Conservation (phyloP, 2,797 vertebrate species). For the Muscicapa comitata region DNA sequence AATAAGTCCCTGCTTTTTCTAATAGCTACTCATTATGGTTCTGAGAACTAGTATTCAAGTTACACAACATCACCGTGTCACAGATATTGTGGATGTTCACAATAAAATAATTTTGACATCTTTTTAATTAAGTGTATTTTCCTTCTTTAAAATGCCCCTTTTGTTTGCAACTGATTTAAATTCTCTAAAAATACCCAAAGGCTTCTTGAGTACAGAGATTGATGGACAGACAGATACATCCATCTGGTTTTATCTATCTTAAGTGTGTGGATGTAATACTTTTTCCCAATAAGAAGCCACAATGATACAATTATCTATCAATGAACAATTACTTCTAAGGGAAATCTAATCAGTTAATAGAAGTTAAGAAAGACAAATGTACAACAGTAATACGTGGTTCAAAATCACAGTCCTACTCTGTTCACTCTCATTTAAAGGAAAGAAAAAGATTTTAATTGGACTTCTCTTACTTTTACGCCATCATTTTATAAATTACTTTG, state of each 20-base stretch:
- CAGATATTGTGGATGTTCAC: conserved; percentile 46
- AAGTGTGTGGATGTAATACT: conserved; percentile 51
- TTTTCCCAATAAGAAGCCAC: conserved; percentile 58
- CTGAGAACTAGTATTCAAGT: conserved; percentile 57
- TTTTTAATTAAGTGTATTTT: conserved; percentile 66
- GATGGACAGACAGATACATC: conserved; percentile 21
- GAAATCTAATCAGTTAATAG: conserved; percentile 67
- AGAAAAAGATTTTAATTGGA: conserved; percentile 64
- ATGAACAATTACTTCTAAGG: conserved; percentile 59
- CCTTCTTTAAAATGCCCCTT: conserved; percentile 35
- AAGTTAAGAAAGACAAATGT: conserved; percentile 69
- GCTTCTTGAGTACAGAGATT: background rate
- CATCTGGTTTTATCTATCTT: conserved; percentile 38
- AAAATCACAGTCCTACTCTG: conserved; percentile 27
- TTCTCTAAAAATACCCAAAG: background rate
- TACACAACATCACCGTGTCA: conserved; percentile 42
- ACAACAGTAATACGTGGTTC: conserved; percentile 66
- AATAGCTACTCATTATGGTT: conserved; percentile 66
- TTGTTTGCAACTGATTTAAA: conserved; percentile 25
- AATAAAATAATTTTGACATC: conserved; percentile 60
- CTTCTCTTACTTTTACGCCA: conserved; percentile 70
- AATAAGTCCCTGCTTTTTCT: conserved; percentile 72
- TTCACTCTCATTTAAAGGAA: conserved; percentile 56
- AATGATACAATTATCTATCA: conserved; percentile 55
- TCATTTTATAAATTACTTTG: conserved; percentile 79